A percentile compares a stretch with the other conserved stretches of the same genome.
Conservation (phyloP, 2,888 invertebrate species). For the Drosophila subquinaria region DNA sequence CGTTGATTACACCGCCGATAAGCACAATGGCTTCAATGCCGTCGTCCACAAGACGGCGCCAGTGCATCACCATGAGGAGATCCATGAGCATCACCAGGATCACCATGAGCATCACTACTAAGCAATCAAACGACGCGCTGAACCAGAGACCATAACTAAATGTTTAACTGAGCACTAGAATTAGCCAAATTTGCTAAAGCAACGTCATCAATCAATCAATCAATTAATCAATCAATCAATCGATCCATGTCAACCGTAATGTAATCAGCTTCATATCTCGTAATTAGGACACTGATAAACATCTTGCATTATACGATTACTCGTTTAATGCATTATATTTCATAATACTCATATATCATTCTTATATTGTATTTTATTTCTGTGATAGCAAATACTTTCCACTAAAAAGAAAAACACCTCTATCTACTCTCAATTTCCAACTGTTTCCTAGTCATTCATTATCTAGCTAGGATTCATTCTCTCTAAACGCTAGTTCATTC, state of each 20-base stretch:
- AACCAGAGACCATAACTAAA: slow-evolving; percentile 48
- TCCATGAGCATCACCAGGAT: slow-evolving; percentile 61
- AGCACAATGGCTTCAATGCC: slow-evolving; percentile 86
- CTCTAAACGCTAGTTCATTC: slow-evolving; percentile 57
- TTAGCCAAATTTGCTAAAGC: slow-evolving; percentile 73
- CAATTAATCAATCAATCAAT: slow-evolving; percentile 38
- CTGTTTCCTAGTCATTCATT: slow-evolving; percentile 68
- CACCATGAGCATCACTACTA: slow-evolving; percentile 73
- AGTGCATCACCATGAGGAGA: slow-evolving; percentile 83
- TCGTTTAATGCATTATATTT: slow-evolving; percentile 50
- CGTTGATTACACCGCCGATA: slow-evolving; percentile 86
- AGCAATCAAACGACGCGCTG: slow-evolving; percentile 26
- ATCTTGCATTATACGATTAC: slow-evolving; percentile 28
- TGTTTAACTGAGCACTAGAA: slow-evolving; percentile 64
- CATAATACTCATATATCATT: slow-evolving; percentile 66
- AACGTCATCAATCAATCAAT: slow-evolving; percentile 38
- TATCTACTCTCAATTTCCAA: slow-evolving; percentile 23
- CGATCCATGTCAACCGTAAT: slow-evolving; percentile 58
- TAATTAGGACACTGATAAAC: slow-evolving; percentile 75
- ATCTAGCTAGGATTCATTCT: slow-evolving; percentile 48
- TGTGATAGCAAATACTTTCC: slow-evolving; percentile 78
- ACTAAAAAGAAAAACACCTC: slow-evolving; percentile 26
- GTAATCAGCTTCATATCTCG: slow-evolving; percentile 80
- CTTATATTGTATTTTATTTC: slow-evolving; percentile 74
- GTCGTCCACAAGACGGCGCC: slow-evolving; percentile 86